phyloP scores from a whole-genome alignment of 2,888 invertebrate species.

The Pterostichus niger region DNA sequence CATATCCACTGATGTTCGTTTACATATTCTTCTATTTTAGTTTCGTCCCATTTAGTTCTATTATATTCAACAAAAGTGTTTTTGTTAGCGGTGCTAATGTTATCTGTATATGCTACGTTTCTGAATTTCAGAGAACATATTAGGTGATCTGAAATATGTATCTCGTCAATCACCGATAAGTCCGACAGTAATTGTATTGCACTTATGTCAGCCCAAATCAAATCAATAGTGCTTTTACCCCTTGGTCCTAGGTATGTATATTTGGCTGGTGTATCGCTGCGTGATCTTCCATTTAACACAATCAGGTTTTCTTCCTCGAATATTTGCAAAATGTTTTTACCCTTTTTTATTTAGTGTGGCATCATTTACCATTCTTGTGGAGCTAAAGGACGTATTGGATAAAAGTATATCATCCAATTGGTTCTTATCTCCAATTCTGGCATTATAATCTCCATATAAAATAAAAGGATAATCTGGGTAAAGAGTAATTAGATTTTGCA shows the following conservation, averaged over 20 bases:
- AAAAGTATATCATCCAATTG: slow-evolving; percentile 4
- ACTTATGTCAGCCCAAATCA: background rate
- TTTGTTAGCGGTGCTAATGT: background rate
- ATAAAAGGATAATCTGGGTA: background rate
- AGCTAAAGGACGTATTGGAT: background rate
- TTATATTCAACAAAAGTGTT: background rate
- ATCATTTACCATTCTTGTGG: background rate
- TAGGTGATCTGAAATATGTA: background rate
- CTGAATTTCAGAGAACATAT: slow-evolving; percentile 15
- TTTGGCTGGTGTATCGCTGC: background rate
- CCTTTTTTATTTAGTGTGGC: slow-evolving; percentile 1
- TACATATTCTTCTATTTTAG: no score
- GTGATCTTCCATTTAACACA: slow-evolving; percentile 8
- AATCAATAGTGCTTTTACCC: slow-evolving; percentile 1
- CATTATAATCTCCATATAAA: slow-evolving; percentile 7
- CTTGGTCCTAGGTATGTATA: background rate
- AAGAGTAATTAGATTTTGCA: background rate
- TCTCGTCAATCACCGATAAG: background rate
- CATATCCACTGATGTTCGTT: no score
- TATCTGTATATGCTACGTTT: background rate
- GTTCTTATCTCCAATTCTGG: background rate
- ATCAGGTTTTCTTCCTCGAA: background rate
- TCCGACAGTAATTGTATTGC: background rate
- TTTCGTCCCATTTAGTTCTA: no score
- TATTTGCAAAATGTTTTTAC: background rate